Conservation (phyloP, 2,797 vertebrate genomes). For the Parauchenoglanis ngamensis region DNA sequence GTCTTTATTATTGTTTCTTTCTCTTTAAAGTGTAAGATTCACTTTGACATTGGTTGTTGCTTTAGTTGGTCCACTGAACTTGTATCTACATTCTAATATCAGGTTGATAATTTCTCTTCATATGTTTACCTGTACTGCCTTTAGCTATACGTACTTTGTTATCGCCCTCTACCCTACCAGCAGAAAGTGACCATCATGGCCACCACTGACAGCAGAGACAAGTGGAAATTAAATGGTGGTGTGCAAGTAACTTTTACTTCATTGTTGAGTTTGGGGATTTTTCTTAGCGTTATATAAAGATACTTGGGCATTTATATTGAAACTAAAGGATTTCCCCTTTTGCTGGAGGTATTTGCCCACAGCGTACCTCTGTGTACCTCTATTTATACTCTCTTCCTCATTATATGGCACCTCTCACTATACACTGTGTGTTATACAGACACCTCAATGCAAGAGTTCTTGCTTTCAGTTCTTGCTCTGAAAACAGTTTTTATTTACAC, state of each 20-base stretch:
- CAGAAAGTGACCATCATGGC: neutral
- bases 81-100: neutral
- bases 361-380: neutral
- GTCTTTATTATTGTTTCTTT: neutral
- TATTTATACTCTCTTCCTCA: conserved; percentile 1
- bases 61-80: neutral
- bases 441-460: neutral
- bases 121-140: too few species aligned
- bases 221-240: neutral
- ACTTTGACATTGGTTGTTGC: neutral
- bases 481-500: neutral
- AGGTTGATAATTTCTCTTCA: neutral
- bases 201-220: neutral
- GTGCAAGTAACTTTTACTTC: neutral
- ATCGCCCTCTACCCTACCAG: neutral
- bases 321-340: conserved; percentile 34
- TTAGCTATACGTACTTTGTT: neutral
- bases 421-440: neutral
- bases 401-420: neutral
- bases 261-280: neutral
- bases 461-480: neutral
- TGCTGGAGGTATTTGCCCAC: conserved; percentile 10
- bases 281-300: conserved; percentile 16
- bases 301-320: neutral
- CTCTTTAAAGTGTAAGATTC: neutral